A percentile compares a stretch with the other conserved stretches of the same genome.
phyloP scores from a whole-genome alignment of 2,797 vertebrate genomes.

The Phrynocephalus guinanensis region DNA sequence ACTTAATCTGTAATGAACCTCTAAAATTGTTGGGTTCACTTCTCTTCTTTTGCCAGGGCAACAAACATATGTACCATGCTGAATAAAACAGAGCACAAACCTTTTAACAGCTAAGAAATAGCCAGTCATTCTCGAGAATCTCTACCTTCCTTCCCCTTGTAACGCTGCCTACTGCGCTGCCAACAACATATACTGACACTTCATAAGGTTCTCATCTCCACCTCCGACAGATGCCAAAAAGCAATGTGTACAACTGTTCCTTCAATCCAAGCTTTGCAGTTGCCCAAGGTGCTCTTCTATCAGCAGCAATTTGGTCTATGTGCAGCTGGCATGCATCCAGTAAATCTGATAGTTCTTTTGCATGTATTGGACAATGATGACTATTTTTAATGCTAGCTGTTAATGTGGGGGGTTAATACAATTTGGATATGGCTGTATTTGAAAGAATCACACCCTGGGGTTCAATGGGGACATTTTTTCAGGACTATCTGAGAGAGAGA shows the following conservation, averaged over 20 bases:
- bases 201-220: slow-evolving; percentile 43
- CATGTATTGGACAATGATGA: neutral
- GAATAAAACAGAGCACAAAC: slow-evolving; percentile 2
- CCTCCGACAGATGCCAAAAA: slow-evolving; percentile 38
- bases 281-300: slow-evolving; percentile 15
- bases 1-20: neutral
- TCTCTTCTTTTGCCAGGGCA: neutral
- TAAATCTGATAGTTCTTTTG: neutral
- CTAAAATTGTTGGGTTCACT: neutral
- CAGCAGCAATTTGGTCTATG: slow-evolving; percentile 28
- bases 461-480: neutral
- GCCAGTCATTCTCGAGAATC: neutral
- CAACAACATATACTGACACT: slow-evolving; percentile 38
- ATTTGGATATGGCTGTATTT: neutral
- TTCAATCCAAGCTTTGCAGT: slow-evolving; percentile 32
- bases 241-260: slow-evolving; percentile 31
- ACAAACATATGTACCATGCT: neutral
- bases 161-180: slow-evolving; percentile 31
- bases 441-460: neutral
- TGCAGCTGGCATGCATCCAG: slow-evolving; percentile 15
- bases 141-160: slow-evolving; percentile 29
- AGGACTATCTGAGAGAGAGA: neutral
- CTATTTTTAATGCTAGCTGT: neutral
- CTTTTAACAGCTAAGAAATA: slow-evolving; percentile 23
- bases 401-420: neutral